phyloP scores from a whole-genome alignment of 2,888 invertebrate genomes.

The Drosophila yooni region DNA sequence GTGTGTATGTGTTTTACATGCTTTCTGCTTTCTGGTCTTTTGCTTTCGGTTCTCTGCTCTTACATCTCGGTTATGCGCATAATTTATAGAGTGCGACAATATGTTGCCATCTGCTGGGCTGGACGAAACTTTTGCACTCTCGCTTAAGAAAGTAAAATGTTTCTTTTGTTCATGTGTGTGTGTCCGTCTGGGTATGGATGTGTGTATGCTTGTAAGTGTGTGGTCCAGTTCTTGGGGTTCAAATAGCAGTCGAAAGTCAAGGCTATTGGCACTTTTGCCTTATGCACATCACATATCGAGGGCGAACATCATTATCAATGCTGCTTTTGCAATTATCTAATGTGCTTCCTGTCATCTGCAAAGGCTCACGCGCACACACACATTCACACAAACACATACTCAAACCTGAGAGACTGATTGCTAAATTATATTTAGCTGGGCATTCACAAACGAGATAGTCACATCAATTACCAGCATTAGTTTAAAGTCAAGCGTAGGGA shows the following conservation, averaged over 20 bases:
- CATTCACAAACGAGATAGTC: constrained; percentile 69
- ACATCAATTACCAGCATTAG: constrained; percentile 74
- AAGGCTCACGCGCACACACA: background rate
- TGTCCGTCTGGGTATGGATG: constrained; percentile 7
- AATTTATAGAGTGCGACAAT: constrained; percentile 81
- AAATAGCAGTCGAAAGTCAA: constrained; percentile 58
- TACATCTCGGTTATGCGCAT: constrained; percentile 74
- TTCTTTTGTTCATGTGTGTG: constrained; percentile 21
- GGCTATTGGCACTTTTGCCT: constrained; percentile 45
- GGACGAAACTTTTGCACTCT: constrained; percentile 62
- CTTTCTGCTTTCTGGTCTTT: constrained; percentile 26
- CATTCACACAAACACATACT: background rate
- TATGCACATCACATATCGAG: constrained; percentile 5
- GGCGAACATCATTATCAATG: constrained; percentile 44
- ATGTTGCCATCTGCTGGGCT: constrained; percentile 64
- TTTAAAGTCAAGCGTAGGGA: constrained; percentile 56
- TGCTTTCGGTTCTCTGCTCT: constrained; percentile 24
- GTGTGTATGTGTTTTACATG: constrained; percentile 42
- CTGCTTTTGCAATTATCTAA: constrained; percentile 58
- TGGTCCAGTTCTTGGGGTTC: constrained; percentile 49
- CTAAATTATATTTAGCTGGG: constrained; percentile 67
- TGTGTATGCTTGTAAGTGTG: constrained; percentile 9
- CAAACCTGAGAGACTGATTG: constrained; percentile 50
- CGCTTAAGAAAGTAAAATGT: constrained; percentile 61
- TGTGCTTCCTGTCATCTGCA: constrained; percentile 37